Evolutionary conservation across 2,888 invertebrate species (phyloP), one percentile per base, ranked within the genome.

Genomic region (Drosophila suboccidentalis): DNA sequence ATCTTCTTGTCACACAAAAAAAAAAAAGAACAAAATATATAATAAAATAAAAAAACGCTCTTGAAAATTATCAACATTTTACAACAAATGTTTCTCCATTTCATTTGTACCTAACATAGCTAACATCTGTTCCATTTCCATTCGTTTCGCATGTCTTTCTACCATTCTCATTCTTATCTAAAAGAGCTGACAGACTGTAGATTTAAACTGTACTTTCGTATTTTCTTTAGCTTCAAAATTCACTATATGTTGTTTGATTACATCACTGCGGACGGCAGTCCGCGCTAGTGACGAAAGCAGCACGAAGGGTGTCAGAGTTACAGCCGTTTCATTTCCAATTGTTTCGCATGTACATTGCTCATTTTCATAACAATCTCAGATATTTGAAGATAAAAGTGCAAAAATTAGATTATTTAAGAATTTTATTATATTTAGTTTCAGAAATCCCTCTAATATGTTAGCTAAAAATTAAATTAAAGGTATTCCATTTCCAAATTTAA

Each of bases 1-100:
- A 83, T 83, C 82, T 79, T 83, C 84, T 71, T 84, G 87, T 84
- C 87, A 83, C 78, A 83, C 10, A 46, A 5, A 38, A 38, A 46
- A 5, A 38, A 38, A 26, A 26, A 26, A 26, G 26, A 26, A 26
- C 26, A 26, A 26, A 38, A 11, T 36, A 36, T 36, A 34, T 9
- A 15, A 17, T 8, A 38, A 11, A 19, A 17, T n/a, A 8, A 22
- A 22, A 36, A 13, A 68, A 71, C 81, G 78, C 75, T 68, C 67
- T 75, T 59, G 66, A 76, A 70, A 81, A 71, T 74, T 32, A 51
- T 55, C 19, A 17, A 53, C n/a, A 19, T 43, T 43, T 43, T 5
- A 43, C 19, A 49, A 17, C 2, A 29, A 29, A 41, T 34, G 11
- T 11, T 1, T 22, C 19, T 55, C 44, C 6, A 32, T 22, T 57